A percentile compares a stretch with the other conserved stretches of the same genome.
These are phyloP conservation scores for Calycopis cecrops DNA, from an alignment of 1,140 invertebrate species.

Conservation along the genomic window DNA sequence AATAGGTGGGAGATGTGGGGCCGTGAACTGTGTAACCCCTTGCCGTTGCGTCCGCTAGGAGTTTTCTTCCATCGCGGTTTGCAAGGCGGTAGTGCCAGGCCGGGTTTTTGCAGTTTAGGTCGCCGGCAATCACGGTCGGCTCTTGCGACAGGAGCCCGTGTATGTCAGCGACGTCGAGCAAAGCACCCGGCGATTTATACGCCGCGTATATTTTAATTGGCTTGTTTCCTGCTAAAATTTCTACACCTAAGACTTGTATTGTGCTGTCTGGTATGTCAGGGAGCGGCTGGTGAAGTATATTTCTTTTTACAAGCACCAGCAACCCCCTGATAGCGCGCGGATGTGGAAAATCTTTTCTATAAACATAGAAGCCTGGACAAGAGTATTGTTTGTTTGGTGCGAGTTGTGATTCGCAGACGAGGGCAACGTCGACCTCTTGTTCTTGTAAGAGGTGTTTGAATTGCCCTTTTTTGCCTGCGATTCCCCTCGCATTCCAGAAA, in stretches of 20 bases:
- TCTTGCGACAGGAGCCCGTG: slow-evolving; percentile 1
- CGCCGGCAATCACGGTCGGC: slow-evolving; percentile 5
- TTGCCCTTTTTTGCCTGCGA: too few relatives aligned
- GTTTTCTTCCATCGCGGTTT: neutral
- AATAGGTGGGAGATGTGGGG: neutral
- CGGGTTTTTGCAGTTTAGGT: slow-evolving; percentile 8
- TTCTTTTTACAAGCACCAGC: neutral
- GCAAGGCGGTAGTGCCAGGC: neutral
- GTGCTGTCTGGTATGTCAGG: neutral
- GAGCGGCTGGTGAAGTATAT: neutral
- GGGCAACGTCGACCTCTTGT: too few relatives aligned
- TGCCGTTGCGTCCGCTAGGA: neutral
- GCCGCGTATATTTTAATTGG: neutral
- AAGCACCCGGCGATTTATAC: neutral
- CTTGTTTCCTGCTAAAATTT: neutral
- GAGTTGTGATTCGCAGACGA: too few relatives aligned
- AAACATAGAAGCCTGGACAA: too few relatives aligned
- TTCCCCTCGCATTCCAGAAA: too few relatives aligned
- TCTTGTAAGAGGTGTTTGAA: too few relatives aligned
- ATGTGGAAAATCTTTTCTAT: too few relatives aligned
- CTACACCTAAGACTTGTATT: neutral
- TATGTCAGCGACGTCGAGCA: too few relatives aligned
- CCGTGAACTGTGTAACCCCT: neutral
- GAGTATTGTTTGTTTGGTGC: too few relatives aligned
- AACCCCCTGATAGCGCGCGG: too few relatives aligned